A percentile compares a stretch with the other conserved stretches of the same genome.
These are phyloP conservation scores for Ceyx cyanopectus DNA, from an alignment of 2,113 vertebrate genomes.

Conservation along the genomic window DNA sequence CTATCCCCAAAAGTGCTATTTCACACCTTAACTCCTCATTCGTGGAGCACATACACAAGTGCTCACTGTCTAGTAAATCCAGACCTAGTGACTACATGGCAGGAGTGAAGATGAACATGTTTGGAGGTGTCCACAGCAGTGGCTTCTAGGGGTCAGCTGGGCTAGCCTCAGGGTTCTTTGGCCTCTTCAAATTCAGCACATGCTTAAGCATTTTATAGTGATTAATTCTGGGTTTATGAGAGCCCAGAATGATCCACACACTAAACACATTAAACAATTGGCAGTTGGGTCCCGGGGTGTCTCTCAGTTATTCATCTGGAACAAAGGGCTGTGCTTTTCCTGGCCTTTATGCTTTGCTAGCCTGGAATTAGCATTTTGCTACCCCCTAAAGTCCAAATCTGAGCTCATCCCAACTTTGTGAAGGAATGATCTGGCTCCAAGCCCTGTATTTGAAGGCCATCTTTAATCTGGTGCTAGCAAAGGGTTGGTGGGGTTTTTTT, in stretches of 20 bases:
- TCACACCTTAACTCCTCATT: neutral
- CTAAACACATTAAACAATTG: neutral
- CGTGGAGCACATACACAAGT: neutral
- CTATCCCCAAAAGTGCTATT: neutral
- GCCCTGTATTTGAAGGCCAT: slow-evolving; percentile 3
- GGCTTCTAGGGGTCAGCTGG: neutral
- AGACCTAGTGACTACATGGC: neutral
- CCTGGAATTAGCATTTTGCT: neutral
- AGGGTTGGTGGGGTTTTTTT: neutral
- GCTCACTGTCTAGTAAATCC: neutral
- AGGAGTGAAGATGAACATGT: neutral
- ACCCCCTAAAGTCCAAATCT: neutral
- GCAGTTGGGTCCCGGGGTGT: accelerated
- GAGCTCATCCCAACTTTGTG: slow-evolving; percentile 20
- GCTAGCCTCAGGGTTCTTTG: neutral
- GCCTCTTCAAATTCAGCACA: neutral
- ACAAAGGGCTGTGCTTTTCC: slow-evolving; percentile 15
- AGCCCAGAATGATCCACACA: neutral
- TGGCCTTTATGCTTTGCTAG: neutral
- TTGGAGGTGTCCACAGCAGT: neutral
- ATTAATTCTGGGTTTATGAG: neutral
- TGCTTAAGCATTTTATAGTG: neutral
- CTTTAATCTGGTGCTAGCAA: slow-evolving; percentile 6
- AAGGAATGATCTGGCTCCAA: slow-evolving; percentile 15
- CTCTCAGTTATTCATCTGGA: neutral